Conservation (phyloP, 2,888 invertebrate genomes). For the Drosophila parthenogenetica region DNA sequence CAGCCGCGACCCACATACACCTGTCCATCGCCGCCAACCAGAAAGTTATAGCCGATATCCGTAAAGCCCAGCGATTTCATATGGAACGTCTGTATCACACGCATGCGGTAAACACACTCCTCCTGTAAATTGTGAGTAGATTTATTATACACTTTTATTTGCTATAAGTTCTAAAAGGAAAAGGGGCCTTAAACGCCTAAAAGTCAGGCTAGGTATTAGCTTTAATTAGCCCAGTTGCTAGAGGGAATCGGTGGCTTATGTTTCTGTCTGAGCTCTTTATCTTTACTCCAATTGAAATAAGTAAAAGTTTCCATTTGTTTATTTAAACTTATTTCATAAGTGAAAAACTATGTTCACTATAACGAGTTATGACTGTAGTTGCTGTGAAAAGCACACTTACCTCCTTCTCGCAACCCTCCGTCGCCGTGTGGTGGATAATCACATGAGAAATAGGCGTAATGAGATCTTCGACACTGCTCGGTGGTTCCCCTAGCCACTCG, state of each 20-base stretch:
- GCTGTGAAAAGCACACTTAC: constrained; percentile 24
- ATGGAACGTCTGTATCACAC: constrained; percentile 89
- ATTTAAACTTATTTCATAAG: not conserved
- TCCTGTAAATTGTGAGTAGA: constrained; percentile 33
- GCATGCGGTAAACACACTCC: constrained; percentile 85
- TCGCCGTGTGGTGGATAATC: constrained; percentile 70
- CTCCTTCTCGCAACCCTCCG: constrained; percentile 66
- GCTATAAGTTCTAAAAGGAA: too few relatives aligned
- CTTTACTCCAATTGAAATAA: not conserved
- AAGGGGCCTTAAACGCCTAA: too few relatives aligned
- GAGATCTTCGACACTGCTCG: constrained; percentile 39
- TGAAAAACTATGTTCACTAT: not conserved
- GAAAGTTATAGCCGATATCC: constrained; percentile 92
- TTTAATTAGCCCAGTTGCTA: too few relatives aligned
- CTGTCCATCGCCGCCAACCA: constrained; percentile 87
- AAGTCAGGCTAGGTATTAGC: too few relatives aligned
- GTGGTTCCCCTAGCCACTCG: constrained; percentile 73
- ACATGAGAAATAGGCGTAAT: constrained; percentile 57
- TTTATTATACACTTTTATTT: too few relatives aligned
- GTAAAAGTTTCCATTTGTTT: too few relatives aligned
- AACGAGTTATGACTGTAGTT: not conserved
- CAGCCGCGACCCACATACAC: constrained; percentile 86
- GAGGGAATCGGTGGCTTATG: too few relatives aligned
- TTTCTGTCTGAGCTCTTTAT: too few relatives aligned
- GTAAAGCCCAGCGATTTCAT: constrained; percentile 88